phyloP scores from a whole-genome alignment of 2,888 invertebrate species.

The Venustoraphidia nigricollis region DNA sequence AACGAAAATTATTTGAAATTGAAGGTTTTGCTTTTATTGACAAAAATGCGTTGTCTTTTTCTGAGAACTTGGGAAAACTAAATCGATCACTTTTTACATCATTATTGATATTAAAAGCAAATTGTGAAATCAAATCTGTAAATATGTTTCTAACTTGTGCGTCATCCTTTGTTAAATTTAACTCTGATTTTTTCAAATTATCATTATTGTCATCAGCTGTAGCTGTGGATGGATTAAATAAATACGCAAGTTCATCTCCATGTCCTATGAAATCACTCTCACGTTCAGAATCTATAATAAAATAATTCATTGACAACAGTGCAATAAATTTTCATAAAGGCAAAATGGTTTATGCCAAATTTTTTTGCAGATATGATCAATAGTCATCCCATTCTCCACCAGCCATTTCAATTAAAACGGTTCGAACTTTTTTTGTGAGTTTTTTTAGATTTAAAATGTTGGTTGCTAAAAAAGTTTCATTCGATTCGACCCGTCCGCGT shows the following conservation, averaged over 20 bases:
- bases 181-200: background rate
- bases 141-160: constrained; percentile 46
- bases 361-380: no score
- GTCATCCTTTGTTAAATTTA: constrained; percentile 33
- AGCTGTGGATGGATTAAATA: constrained; percentile 47
- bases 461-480: no score
- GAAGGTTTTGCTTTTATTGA: constrained; percentile 33
- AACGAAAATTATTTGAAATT: constrained; percentile 33
- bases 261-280: constrained; percentile 35
- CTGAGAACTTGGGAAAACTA: constrained; percentile 21
- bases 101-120: constrained; percentile 37
- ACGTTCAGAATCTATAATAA: background rate
- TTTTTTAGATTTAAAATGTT: no score
- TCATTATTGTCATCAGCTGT: constrained; percentile 20
- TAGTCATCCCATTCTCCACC: no score
- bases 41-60: constrained; percentile 34
- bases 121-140: constrained; percentile 49
- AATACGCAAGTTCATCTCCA: constrained; percentile 56
- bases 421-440: no score
- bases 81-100: constrained; percentile 23
- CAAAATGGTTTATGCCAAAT: background rate
- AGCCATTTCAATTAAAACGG: no score
- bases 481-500: no score
- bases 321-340: no score
- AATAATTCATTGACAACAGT: background rate